Conservation (phyloP, 1,140 invertebrate species). For the Olivierus martensii region DNA sequence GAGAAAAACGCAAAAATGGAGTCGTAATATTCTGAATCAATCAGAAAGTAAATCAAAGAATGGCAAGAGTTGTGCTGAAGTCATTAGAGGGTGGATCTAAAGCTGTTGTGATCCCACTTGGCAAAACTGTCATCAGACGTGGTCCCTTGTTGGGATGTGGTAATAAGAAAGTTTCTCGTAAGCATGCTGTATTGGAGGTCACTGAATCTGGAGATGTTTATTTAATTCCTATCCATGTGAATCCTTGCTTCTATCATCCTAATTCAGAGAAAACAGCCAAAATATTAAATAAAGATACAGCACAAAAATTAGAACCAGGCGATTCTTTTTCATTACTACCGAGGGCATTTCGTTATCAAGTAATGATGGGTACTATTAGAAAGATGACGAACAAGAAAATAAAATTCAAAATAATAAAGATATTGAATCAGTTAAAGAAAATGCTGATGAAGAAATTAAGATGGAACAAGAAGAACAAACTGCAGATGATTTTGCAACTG, state of each 20-base stretch:
- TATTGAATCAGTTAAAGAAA: too few species aligned
- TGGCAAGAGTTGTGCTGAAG: constrained; percentile 20
- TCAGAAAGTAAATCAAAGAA: neutral
- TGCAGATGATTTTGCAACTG: too few species aligned
- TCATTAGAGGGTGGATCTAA: constrained; percentile 18
- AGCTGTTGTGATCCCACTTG: constrained; percentile 19
- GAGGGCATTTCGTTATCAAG: constrained; percentile 18
- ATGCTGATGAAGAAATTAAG: too few species aligned
- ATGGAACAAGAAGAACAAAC: too few species aligned
- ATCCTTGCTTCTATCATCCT: constrained; percentile 21
- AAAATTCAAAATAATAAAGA: too few species aligned
- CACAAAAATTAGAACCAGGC: constrained; percentile 18
- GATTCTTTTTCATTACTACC: constrained; percentile 22
- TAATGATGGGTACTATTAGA: constrained; percentile 8
- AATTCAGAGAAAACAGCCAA: constrained; percentile 14
- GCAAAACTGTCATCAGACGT: constrained; percentile 21
- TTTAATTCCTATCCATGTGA: constrained; percentile 22
- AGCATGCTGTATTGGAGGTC: constrained; percentile 22
- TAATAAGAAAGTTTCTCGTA: constrained; percentile 24
- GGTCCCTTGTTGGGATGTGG: constrained; percentile 21
- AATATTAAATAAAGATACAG: constrained; percentile 21
- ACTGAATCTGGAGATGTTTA: constrained; percentile 19
- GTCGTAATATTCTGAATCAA: too few species aligned
- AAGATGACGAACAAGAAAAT: neutral
- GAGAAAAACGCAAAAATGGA: too few species aligned